Evolutionary conservation across 2,888 invertebrate species (phyloP).

Genomic region (Pheosia tremula): DNA sequence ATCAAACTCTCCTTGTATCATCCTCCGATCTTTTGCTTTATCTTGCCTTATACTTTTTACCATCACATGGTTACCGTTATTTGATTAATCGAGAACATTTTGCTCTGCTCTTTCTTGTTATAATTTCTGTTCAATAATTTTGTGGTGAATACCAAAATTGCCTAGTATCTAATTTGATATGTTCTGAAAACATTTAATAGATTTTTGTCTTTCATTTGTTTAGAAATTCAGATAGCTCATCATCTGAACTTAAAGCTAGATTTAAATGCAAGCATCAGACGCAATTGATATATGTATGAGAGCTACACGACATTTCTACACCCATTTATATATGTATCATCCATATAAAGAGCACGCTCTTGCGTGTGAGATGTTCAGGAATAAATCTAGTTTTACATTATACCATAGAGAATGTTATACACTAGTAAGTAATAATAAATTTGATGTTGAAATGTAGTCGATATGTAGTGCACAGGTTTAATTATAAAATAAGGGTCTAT

Average conservation of each 20-base stretch:
- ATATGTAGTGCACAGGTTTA: slow-evolving; percentile 2
- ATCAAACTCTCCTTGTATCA: no score
- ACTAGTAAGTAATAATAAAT: slow-evolving; percentile 4
- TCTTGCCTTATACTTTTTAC: no score
- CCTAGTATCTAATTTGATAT: no score
- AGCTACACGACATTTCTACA: neutral
- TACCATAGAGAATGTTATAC: neutral
- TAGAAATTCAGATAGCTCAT: no score
- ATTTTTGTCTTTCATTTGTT: no score
- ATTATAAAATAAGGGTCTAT: slow-evolving; percentile 26
- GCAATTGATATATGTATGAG: neutral
- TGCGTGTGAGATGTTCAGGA: neutral
- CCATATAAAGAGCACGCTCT: neutral
- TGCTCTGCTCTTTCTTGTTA: no score
- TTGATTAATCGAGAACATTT: no score
- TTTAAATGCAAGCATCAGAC: neutral
- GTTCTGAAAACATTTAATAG: no score
- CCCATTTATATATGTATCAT: neutral
- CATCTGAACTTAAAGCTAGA: neutral
- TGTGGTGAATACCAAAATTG: no score
- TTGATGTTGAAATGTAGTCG: slow-evolving; percentile 1
- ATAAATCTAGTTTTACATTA: neutral
- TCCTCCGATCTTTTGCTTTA: no score
- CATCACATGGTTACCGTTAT: no score
- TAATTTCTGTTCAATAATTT: no score